Percentiles rank a stretch among this genome's conserved stretches.
phyloP scores from a whole-genome alignment of 2,113 vertebrate genomes.

The Corythaeola cristata region DNA sequence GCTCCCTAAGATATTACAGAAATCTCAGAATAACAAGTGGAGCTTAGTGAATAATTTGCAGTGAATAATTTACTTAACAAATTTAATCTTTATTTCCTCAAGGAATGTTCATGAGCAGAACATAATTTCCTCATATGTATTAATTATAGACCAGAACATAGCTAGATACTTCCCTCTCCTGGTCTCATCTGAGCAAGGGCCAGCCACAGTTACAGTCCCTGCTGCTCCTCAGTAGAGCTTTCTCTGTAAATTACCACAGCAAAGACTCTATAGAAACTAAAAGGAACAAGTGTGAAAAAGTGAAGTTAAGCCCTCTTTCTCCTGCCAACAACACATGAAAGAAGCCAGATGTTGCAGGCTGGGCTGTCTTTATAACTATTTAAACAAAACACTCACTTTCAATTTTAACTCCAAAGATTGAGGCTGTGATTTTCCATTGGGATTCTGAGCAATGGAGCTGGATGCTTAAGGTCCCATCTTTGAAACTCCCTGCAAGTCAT shows the following conservation, averaged over 20 bases:
- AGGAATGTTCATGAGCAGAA: constrained; percentile 27
- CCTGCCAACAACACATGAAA: background rate
- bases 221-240: background rate
- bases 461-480: background rate
- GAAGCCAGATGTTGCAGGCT: background rate
- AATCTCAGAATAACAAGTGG: constrained; percentile 36
- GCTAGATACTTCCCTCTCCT: constrained; percentile 37
- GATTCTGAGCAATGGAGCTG: background rate
- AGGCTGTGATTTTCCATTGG: background rate
- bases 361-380: background rate
- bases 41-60: constrained; percentile 38
- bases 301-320: background rate
- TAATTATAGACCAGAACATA: constrained; percentile 34
- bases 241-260: background rate
- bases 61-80: constrained; percentile 62
- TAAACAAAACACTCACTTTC: background rate
- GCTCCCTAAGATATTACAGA: background rate
- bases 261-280: background rate
- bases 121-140: constrained; percentile 43
- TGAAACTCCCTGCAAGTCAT: background rate
- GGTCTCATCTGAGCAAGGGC: background rate
- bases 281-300: background rate
- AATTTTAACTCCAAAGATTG: background rate
- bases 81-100: constrained; percentile 54
- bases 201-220: background rate